A percentile compares a stretch with the other conserved stretches of the same genome.
Conservation (phyloP, 2,797 vertebrate species). For the Phylloscopus collybita region DNA sequence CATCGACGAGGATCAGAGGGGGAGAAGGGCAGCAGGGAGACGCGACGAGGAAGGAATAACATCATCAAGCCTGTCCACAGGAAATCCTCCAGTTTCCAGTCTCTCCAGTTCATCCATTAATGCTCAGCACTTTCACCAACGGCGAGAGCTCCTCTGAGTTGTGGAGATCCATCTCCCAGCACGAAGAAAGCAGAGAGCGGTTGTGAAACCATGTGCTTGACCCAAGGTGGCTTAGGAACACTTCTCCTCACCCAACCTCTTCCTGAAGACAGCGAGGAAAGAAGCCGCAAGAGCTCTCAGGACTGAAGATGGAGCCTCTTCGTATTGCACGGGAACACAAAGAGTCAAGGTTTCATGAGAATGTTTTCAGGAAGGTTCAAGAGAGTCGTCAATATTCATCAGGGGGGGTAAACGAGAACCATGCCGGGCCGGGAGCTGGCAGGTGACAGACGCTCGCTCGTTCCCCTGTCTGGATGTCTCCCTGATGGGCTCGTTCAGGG, state of each 20-base stretch:
- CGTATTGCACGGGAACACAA: conserved; percentile 43
- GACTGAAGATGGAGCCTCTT: conserved; percentile 49
- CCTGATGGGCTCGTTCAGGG: conserved; percentile 68
- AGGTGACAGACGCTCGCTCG: not conserved
- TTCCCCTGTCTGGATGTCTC: not conserved
- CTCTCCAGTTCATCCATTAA: conserved; percentile 18
- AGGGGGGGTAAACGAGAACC: conserved; percentile 21
- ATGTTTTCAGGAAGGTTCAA: conserved; percentile 50
- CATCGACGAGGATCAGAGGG: conserved; percentile 18
- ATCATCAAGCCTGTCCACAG: conserved; percentile 35
- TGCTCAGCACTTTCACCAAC: not conserved
- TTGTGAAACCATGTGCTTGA: conserved; percentile 34
- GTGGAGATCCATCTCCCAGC: not conserved
- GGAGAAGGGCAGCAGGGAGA: conserved; percentile 56
- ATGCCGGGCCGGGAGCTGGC: not conserved
- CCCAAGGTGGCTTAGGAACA: conserved; percentile 28
- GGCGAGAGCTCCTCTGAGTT: not conserved
- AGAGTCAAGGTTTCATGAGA: conserved; percentile 16
- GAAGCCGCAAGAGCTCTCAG: not conserved
- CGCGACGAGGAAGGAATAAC: not conserved
- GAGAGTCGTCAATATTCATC: not conserved
- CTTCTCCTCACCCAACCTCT: conserved; percentile 40
- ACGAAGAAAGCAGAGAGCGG: conserved; percentile 20
- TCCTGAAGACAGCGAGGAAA: conserved; percentile 49
- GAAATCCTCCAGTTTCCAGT: conserved; percentile 33